phyloP scores from a whole-genome alignment of 2,888 invertebrate genomes.

The Cantharis rufa region DNA sequence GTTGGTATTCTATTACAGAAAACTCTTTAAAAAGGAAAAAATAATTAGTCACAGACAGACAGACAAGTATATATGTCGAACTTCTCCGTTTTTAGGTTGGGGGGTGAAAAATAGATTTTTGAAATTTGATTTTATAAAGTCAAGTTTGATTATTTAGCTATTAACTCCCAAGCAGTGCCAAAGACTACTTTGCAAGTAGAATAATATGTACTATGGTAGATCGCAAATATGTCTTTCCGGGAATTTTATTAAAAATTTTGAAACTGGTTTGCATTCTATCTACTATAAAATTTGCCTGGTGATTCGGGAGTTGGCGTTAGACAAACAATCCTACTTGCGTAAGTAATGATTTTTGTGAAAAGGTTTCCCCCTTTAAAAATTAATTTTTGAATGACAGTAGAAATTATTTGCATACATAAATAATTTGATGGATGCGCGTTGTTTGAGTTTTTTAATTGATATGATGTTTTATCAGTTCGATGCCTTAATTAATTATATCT shows the following conservation, averaged over 20 bases:
- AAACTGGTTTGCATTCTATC: background rate
- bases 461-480: background rate
- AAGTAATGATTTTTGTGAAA: background rate
- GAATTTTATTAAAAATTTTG: background rate
- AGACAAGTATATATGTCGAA: too few relatives aligned
- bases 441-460: background rate
- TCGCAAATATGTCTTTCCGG: background rate
- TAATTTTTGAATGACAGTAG: background rate
- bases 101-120: too few relatives aligned
- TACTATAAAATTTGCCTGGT: background rate
- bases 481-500: background rate
- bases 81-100: too few relatives aligned
- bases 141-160: too few relatives aligned
- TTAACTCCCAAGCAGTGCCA: too few relatives aligned
- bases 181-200: background rate
- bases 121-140: too few relatives aligned
- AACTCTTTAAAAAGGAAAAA: too few relatives aligned
- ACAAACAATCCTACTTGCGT: background rate
- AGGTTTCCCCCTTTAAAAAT: background rate
- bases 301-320: background rate
- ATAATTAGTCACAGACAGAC: too few relatives aligned
- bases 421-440: background rate
- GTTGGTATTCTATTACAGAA: too few relatives aligned
- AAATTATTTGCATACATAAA: background rate
- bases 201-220: background rate